Evolutionary conservation across 30 jellyfish, hydroid and myxozoan genomes (phyloP).

Genomic region (Rhopilema esculentum): DNA sequence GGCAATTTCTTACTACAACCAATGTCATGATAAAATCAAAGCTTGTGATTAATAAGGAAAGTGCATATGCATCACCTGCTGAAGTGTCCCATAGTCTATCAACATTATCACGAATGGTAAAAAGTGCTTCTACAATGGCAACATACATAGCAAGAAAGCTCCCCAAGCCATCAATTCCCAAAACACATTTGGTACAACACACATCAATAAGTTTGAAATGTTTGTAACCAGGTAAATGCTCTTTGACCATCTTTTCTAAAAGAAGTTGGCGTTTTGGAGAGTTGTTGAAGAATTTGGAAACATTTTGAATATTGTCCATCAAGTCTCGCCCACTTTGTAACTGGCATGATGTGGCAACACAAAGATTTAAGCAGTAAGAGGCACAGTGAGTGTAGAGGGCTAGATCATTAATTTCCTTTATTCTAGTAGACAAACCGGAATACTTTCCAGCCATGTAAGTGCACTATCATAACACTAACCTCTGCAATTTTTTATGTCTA

Average conservation of each 20-base stretch:
- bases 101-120: neutral
- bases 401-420: neutral
- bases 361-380: neutral
- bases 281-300: constrained; percentile 15
- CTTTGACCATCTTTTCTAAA: too few species aligned
- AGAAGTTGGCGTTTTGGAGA: constrained; percentile 44
- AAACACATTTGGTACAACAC: too few species aligned
- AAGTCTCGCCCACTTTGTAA: neutral
- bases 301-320: neutral
- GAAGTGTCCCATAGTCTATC: constrained; percentile 11
- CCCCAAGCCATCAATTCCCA: too few species aligned
- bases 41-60: neutral
- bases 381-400: constrained; percentile 13
- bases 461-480: constrained; percentile 35
- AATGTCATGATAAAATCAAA: neutral
- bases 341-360: neutral
- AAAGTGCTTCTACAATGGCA: constrained; percentile 10
- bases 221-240: too few species aligned
- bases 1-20: constrained; percentile 19
- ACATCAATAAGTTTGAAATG: too few species aligned
- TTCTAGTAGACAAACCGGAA: constrained; percentile 15
- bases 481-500: neutral
- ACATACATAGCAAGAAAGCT: too few species aligned
- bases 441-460: constrained; percentile 27
- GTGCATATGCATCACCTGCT: neutral